phyloP scores from a whole-genome alignment of 1,140 invertebrate genomes.

The Anoplolepis gracilipes region DNA sequence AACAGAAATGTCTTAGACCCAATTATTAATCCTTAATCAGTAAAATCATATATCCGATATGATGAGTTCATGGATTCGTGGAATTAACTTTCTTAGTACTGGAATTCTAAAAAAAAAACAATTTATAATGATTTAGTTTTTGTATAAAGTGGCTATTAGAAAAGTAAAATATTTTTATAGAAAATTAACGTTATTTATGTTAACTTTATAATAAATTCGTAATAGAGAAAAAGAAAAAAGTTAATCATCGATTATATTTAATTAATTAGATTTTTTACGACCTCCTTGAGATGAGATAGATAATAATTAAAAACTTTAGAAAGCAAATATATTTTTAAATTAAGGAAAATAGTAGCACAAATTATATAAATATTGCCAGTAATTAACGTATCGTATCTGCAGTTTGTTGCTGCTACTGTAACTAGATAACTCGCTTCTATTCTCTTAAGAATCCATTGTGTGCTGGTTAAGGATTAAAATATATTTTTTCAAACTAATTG shows the following conservation, averaged over 20 bases:
- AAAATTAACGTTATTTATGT: background rate
- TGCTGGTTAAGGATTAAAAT: conserved; percentile 45
- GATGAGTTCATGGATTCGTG: background rate
- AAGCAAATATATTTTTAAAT: conserved; percentile 33
- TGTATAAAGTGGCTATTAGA: background rate
- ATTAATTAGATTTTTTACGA: conserved; percentile 9
- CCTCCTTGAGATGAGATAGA: background rate
- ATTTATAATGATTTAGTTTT: background rate
- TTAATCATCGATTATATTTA: conserved; percentile 2
- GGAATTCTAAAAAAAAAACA: background rate
- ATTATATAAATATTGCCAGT: background rate
- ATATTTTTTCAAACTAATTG: conserved; percentile 51
- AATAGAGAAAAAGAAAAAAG: background rate
- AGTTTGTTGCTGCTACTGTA: background rate
- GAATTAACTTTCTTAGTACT: background rate
- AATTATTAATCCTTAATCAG: conserved; percentile 42
- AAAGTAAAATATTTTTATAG: conserved; percentile 3
- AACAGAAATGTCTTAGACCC: background rate
- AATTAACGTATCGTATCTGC: background rate
- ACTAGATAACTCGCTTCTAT: background rate
- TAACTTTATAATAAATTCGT: background rate
- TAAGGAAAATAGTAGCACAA: background rate
- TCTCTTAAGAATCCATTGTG: conserved; percentile 20
- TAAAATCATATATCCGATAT: conserved; percentile 10
- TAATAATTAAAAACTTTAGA: background rate